Evolutionary conservation across 2,113 vertebrate species (phyloP), one percentile per base, ranked within the genome.

Genomic region (Fulica atra): DNA sequence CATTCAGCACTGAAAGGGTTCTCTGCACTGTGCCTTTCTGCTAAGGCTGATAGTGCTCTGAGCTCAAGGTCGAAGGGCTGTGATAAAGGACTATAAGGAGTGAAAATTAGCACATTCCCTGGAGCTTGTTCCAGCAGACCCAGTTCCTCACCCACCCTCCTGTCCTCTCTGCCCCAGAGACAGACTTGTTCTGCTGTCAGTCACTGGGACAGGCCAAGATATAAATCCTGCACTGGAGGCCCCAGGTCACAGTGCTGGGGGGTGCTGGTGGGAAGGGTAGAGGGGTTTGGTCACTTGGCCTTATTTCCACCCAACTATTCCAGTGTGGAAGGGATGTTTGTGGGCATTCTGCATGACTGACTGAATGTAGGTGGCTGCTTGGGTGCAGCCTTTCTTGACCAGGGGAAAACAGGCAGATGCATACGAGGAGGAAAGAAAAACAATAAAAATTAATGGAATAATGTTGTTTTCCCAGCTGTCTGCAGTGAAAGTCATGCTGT

Each of bases 191-290:
- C 91, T 93, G 93, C 95, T 83, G 95, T 91, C 86, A 91, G 86
- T 96, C 97, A 96, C 93, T 78, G 94, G 80, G 95, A 98, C 97
- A 93, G 96, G 98, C 96, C 95, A 96, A 87, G 97, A 77, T 54
- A 97, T 59, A 98, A 98, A 98, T 98, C 97, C 97, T 97, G 87
- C 89, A 89, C 86, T 88, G 29, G 66, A 88, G 66, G 48, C 76
- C 79, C 79, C 83, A 66, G 92, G 91, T 86, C 87, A 73, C 1
- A 23, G 65, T 95, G 66, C 79, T 71, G 80, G 66, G 74, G 48
- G 54, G 84, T 60, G 68, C 20, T 64, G 61, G 48, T 86, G 80
- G 79, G 59, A 74, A 70, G 57, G 73, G 60, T 35, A 61, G 31
- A 54, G 65, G 59, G 50, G 3, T 71, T 89, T 77, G 84, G 85